These are phyloP conservation scores for Rhopilema esculentum DNA, from an alignment of 30 jellyfish, hydroid and myxozoan species.

Conservation along the genomic window DNA sequence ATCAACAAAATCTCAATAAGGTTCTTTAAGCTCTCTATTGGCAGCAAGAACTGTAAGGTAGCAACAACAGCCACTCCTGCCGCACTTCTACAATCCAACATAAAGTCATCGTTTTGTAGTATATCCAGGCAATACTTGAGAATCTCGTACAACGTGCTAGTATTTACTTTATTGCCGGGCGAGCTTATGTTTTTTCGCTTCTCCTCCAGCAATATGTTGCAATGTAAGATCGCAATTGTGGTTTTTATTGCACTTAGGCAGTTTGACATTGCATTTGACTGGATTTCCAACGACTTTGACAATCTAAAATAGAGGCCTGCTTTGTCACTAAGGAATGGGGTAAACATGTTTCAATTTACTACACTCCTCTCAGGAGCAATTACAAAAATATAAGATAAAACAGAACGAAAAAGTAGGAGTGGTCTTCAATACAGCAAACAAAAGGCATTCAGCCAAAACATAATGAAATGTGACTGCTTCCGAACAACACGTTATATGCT, in stretches of 20 bases:
- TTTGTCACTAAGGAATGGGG: neutral
- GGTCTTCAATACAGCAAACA: no score
- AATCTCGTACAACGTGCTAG: neutral
- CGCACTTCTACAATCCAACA: slow-evolving; percentile 82
- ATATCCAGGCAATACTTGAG: slow-evolving; percentile 21
- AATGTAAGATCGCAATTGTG: slow-evolving; percentile 37
- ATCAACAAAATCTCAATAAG: neutral
- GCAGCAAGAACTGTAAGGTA: slow-evolving; percentile 38
- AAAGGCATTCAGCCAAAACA: no score
- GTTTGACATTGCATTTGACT: slow-evolving; percentile 53
- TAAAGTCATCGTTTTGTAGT: slow-evolving; percentile 28
- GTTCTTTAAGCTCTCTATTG: neutral
- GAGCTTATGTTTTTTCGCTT: neutral
- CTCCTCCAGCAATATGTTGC: neutral
- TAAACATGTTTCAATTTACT: no score
- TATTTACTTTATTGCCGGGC: neutral
- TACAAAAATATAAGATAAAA: no score
- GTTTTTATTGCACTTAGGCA: slow-evolving; percentile 56
- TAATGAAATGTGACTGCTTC: no score
- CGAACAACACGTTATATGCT: no score
- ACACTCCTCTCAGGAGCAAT: no score
- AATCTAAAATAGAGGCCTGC: slow-evolving; percentile 2
- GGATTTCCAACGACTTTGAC: slow-evolving; percentile 24
- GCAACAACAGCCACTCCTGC: slow-evolving; percentile 79
- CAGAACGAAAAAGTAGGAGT: no score